Evolutionary conservation across 1,140 invertebrate genomes (phyloP), one percentile per base, ranked within the genome.

Genomic region (Yoshiicerus persimilis): DNA sequence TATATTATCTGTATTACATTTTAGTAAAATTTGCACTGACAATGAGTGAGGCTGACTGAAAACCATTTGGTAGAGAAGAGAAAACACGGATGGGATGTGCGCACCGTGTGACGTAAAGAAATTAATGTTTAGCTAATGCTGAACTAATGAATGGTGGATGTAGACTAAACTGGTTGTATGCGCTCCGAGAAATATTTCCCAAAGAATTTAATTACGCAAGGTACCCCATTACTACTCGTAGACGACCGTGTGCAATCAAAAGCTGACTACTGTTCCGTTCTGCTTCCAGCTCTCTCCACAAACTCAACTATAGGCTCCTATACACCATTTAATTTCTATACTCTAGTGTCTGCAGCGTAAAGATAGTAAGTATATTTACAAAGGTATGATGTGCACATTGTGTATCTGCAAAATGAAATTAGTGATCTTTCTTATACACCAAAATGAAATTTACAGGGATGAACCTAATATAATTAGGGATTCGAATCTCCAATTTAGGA

Each of bases 151-250:
- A 80, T 80, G 75, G 75, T 80, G 38, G 75, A 80, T 30, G 34
- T 13, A 34, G 75, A 80, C 47, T 56, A 56, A 38, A 38, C 34
- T 32, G 16, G 75, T 34, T 47, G 16, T 56, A 56, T 56, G 47
- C 20, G 47, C 47, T 56, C n/a, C 20, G 47, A 38, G 75, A 80
- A 80, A 80, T 80, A 80, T 80, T 80, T 80, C 75, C 75, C 32
- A 80, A 80, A 80, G 75, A 80, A 80, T 80, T 80, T 80, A 80
- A 80, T 80, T 80, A 80, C 75, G 75, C 75, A 80, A 38, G 30
- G 66, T 70, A 30, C 66, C 30, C 66, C 66, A 30, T 70, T 56
- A 30, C 23, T 27, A 25, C 64, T 66, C 11, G 41, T 16, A 41
- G 39, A 77, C 13, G 75, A 34, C 75, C 32, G 32, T 36, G 32